Percentiles rank a stretch among this genome's conserved stretches.
phyloP scores from a whole-genome alignment of 2,113 vertebrate genomes.

The Apeltes quadracus region DNA sequence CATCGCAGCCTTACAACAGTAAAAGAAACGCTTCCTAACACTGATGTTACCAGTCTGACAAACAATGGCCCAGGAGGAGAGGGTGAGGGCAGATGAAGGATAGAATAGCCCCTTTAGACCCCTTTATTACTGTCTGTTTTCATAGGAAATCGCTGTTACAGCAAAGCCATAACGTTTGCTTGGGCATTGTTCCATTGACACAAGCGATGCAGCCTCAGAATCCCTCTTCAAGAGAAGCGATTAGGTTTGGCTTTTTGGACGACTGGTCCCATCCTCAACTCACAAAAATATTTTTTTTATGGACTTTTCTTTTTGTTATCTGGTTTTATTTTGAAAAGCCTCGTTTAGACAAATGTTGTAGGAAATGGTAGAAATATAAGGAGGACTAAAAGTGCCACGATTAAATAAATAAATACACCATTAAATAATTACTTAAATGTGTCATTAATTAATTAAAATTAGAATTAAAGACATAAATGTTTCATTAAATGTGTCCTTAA shows the following conservation, averaged over 20 bases:
- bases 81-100: constrained; percentile 22
- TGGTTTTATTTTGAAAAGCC: background rate
- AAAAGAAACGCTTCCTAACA: constrained; percentile 63
- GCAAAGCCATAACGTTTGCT: background rate
- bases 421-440: no score
- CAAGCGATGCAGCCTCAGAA: background rate
- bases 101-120: constrained; percentile 26
- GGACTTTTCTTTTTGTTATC: no score
- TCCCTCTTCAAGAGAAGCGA: background rate
- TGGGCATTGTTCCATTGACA: background rate
- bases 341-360: background rate
- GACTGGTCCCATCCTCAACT: background rate
- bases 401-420: no score
- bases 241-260: background rate
- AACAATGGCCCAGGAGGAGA: constrained; percentile 47
- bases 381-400: no score
- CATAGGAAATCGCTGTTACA: background rate
- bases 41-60: constrained; percentile 55
- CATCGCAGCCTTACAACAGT: constrained; percentile 72
- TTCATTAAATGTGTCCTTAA: no score
- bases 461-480: no score
- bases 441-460: no score
- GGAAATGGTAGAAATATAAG: background rate
- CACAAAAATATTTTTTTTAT: no score
- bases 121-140: background rate